Evolutionary conservation across 1,140 invertebrate genomes (phyloP), one percentile per base, ranked within the genome.

Genomic region (Venturia canescens): DNA sequence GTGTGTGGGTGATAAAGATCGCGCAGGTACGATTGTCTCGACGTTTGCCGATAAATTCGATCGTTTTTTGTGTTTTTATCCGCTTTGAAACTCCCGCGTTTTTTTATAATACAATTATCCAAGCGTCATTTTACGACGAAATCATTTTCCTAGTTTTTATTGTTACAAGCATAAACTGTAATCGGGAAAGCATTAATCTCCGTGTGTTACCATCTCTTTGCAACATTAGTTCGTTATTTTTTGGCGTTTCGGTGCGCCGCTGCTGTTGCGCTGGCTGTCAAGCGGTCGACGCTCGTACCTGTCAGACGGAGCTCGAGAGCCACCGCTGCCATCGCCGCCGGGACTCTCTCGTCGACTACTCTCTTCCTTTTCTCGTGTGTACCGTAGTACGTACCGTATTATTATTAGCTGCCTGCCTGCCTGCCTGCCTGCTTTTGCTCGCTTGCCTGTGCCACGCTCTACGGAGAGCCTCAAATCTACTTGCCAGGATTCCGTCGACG

Each of bases 321-420:
- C 31, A 53, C 72, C 34, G 31, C 31, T 77, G 29, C 72, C 71
- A 27, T 29, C 71, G 38, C 71, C 71, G 48, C 15, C 72, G 72
- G 48, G 72, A 76, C 72, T 76, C 79, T 80, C 79, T 67, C 53
- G 70, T 80, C 60, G 60, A 44, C 72, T 80, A 80, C 53, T 76
- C 38, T 70, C 74, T 81, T 81, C 67, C 50, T 81, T 77, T 71
- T 69, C 76, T 72, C 71, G 79, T 81, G 80, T 81, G 80, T 76
- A 77, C 66, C 80, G 76, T 67, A 69, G 80, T 70, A 70, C 72
- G 74, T 76, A 81, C 80, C 76, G 74, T 81, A 81, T 81, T 81
- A 81, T 81, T 81, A 81, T 81, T 76, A 77, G 74, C 72, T 81
- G 60, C 31, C 38, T 81, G 70, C 75, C 60, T 76, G 50, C 53